Evolutionary conservation across 2,888 invertebrate genomes (phyloP).

Genomic region (Drosophila basisetae): DNA sequence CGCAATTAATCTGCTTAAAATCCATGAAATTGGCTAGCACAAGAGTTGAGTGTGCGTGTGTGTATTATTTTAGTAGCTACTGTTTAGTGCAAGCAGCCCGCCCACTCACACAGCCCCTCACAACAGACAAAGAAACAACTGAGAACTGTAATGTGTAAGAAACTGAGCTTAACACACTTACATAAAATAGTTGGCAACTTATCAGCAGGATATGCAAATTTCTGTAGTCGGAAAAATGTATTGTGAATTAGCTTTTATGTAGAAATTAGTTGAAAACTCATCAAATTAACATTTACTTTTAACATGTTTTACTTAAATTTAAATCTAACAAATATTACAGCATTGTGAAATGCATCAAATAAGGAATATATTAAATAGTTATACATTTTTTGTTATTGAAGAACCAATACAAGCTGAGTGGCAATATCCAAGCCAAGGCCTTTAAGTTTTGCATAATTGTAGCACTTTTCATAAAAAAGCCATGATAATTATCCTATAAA

Average conservation of each 20-base stretch:
- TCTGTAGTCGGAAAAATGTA: neutral
- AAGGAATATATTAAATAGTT: neutral
- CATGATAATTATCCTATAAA: neutral
- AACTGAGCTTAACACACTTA: neutral
- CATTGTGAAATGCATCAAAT: neutral
- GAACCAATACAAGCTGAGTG: neutral
- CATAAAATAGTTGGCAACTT: neutral
- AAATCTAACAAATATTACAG: neutral
- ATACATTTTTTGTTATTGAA: neutral
- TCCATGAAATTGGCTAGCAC: slow-evolving; percentile 60
- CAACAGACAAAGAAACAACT: slow-evolving; percentile 5
- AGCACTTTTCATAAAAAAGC: neutral
- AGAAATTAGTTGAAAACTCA: neutral
- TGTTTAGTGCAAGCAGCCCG: slow-evolving; percentile 2
- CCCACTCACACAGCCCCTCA: neutral
- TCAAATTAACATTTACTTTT: too few relatives aligned
- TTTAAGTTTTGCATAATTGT: neutral
- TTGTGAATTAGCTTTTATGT: neutral
- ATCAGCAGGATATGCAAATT: neutral
- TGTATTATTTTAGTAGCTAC: slow-evolving; percentile 9
- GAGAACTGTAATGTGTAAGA: neutral
- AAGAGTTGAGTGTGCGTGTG: slow-evolving; percentile 13
- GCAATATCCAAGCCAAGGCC: neutral
- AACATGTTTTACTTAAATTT: neutral
- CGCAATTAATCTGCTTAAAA: slow-evolving; percentile 65